Evolutionary conservation across 2,888 invertebrate species (phyloP).

Genomic region (Drosophila barbarae): DNA sequence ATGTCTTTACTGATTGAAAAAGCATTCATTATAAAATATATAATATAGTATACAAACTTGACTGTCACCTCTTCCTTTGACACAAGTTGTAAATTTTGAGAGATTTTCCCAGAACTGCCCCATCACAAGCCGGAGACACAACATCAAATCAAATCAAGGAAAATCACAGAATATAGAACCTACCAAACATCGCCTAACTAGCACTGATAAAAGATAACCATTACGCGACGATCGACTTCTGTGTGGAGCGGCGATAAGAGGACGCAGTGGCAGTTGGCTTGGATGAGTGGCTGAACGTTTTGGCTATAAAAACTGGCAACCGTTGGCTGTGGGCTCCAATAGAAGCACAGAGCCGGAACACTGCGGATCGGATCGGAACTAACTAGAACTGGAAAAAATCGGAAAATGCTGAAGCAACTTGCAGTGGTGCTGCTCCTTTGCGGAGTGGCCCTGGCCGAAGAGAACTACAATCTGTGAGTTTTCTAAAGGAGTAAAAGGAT

Average conservation of each 20-base stretch:
- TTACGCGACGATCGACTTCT: constrained; percentile 48
- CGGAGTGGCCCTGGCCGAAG: constrained; percentile 38
- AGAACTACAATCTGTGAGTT: constrained; percentile 65
- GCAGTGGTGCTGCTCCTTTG: constrained; percentile 49
- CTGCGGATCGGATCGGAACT: constrained; percentile 45
- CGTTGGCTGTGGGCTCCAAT: constrained; percentile 39
- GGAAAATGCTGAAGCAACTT: constrained; percentile 51
- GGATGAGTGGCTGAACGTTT: neutral
- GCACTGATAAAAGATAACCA: constrained; percentile 51
- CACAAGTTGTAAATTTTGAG: constrained; percentile 49
- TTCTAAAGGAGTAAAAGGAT: neutral
- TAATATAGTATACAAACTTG: neutral
- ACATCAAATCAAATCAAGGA: constrained; percentile 24
- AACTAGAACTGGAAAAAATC: neutral
- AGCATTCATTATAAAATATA: neutral
- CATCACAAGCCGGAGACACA: constrained; percentile 43
- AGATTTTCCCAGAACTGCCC: constrained; percentile 51
- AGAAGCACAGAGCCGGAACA: constrained; percentile 41
- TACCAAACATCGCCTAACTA: constrained; percentile 6
- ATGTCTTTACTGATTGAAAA: neutral
- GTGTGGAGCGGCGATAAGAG: constrained; percentile 26
- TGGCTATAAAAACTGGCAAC: constrained; percentile 48
- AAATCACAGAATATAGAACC: constrained; percentile 5
- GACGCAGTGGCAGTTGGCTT: constrained; percentile 36
- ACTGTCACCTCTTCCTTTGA: constrained; percentile 20